Base-by-base conservation (phyloP, 2,797 vertebrate genomes). In the Leptatherina wallacei region DNA sequence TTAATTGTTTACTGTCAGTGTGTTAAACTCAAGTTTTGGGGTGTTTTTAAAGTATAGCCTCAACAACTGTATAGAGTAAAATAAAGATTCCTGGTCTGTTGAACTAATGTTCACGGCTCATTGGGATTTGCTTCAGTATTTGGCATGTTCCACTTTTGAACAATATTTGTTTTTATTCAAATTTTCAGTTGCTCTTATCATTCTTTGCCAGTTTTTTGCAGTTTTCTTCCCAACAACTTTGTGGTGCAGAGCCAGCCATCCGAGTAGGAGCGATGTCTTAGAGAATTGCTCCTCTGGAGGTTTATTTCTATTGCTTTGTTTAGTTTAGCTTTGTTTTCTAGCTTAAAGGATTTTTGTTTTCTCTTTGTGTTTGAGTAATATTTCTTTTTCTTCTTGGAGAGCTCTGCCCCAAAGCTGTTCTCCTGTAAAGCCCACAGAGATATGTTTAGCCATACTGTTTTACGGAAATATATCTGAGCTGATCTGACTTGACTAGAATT, bases 231-330 rank as follows among this genome's bases (percentile, higher is more conserved):
- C n/a, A 78, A 60, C 42, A 38, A 27, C 40, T 64, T 82, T 20
- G 55, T 42, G 42, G 69, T 70, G 47, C 56, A 73, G 61, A 70
- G 51, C 35, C 30, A 9, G 64, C 75, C 77, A 73, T 72, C 73
- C 32, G n/a, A 60, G 66, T 51, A 86, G 75, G 51, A 78, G 68
- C 32, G 29, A 59, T 77, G 75, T 86, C 72, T 80, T 74, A 73
- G 78, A 81, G 69, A 77, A 81, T 75, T 52, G 14, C 33, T 71
- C 87, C 73, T 82, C 81, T 69, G 56, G 77, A 80, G 88, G 71
- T 80, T 75, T 83, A 69, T 51, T 73, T 57, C 44, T 18, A 51
- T 67, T 55, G 36, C 58, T 62, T 68, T 63, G 29, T 44, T 54
- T 29, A 32, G 36, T 14, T 58, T n/a, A 35, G 36, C 72, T 69